These are phyloP conservation scores for Nasonovia ribisnigri DNA, from an alignment of 2,888 invertebrate genomes.

Conservation along the genomic window DNA sequence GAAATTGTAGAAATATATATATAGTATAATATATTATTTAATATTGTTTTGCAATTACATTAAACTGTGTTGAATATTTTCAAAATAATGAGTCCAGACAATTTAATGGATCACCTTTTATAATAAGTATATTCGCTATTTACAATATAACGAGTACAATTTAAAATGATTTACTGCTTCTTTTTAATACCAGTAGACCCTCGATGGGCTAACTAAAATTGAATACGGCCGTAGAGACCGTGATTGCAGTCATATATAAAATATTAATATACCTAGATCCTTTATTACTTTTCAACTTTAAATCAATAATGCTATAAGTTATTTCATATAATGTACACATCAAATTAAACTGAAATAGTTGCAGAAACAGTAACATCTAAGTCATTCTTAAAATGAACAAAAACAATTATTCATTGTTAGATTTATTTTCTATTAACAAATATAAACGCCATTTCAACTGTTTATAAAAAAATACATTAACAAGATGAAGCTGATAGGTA, in stretches of 20 bases:
- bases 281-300: background rate
- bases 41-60: background rate
- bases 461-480: conserved; percentile 14
- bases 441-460: background rate
- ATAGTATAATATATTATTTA: background rate
- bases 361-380: background rate
- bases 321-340: background rate
- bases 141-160: background rate
- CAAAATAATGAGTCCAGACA: background rate
- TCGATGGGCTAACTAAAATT: background rate
- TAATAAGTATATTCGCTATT: background rate
- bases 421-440: background rate
- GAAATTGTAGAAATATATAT: background rate
- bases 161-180: background rate
- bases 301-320: background rate
- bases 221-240: background rate
- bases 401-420: background rate
- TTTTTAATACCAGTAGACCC: background rate
- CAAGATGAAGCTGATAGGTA: conserved; percentile 9
- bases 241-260: accelerated
- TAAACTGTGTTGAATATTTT: background rate
- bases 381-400: background rate
- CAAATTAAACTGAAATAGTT: background rate
- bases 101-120: background rate
- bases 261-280: background rate